These are phyloP conservation scores for Festucalex cinctus DNA, from an alignment of 2,113 vertebrate species.

Conservation along the genomic window DNA sequence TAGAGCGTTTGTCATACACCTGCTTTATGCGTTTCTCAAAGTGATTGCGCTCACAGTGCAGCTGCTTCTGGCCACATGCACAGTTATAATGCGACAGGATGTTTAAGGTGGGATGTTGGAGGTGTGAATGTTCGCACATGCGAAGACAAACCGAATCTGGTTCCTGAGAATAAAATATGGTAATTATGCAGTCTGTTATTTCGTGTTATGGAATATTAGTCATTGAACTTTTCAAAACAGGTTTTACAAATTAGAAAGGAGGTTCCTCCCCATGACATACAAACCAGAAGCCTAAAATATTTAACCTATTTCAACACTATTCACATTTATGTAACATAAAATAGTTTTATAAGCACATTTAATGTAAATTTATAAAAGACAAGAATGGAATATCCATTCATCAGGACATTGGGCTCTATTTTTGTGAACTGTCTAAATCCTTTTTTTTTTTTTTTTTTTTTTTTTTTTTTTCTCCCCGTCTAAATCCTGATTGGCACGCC, in stretches of 20 bases:
- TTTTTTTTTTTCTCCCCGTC: too few species aligned
- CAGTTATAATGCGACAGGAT: slow-evolving; percentile 66
- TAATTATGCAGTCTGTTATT: slow-evolving; percentile 7
- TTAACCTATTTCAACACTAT: not conserved
- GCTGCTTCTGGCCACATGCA: slow-evolving; percentile 60
- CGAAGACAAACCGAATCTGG: slow-evolving; percentile 44
- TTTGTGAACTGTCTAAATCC: too few species aligned
- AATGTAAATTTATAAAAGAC: too few species aligned
- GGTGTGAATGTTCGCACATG: slow-evolving; percentile 59
- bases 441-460: too few species aligned
- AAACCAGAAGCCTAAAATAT: not conserved
- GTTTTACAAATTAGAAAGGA: too few species aligned
- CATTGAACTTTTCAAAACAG: not conserved
- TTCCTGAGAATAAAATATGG: slow-evolving; percentile 44
- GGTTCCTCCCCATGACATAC: too few species aligned
- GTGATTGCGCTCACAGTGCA: slow-evolving; percentile 15
- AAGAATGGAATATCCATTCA: too few species aligned
- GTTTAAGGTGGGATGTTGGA: slow-evolving; percentile 58
- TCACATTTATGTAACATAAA: not conserved
- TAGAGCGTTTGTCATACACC: slow-evolving; percentile 29
- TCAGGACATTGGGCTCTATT: too few species aligned
- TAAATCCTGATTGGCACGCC: too few species aligned
- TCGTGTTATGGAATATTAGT: not conserved
- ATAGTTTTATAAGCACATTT: too few species aligned
- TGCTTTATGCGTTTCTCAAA: slow-evolving; percentile 29